Conservation (phyloP, 2,113 vertebrate species). For the Leptobrachium ailaonicum region DNA sequence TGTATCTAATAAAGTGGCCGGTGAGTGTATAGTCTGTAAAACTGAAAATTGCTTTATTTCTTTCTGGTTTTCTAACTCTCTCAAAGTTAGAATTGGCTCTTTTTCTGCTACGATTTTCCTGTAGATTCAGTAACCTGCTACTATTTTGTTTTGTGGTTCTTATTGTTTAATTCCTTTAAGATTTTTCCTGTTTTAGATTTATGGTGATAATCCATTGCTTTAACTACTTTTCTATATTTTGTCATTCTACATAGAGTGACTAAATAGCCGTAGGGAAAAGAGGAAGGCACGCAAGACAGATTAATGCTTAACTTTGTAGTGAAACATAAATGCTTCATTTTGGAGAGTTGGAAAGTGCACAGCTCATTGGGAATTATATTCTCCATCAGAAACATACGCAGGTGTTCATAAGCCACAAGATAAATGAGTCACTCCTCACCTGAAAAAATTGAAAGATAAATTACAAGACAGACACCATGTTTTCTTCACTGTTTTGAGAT, state of each 20-base stretch:
- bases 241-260: background rate
- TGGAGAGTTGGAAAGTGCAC: conserved; percentile 17
- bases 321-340: conserved; percentile 44
- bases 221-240: background rate
- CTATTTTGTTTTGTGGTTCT: no score
- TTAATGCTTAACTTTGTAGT: conserved; percentile 35
- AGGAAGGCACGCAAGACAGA: conserved; percentile 7
- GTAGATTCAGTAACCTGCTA: no score
- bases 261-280: background rate
- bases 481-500: background rate
- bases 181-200: background rate
- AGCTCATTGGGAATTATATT: conserved; percentile 40
- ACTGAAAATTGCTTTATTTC: no score
- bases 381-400: conserved; percentile 13
- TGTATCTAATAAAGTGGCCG: no score
- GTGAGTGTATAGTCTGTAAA: no score
- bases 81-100: no score
- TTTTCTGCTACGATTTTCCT: no score
- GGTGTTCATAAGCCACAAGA: conserved; percentile 11
- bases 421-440: conserved; percentile 34
- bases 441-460: conserved; percentile 6
- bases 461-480: conserved; percentile 50
- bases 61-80: no score
- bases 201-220: background rate
- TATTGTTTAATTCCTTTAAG: no score